Conservation (phyloP, 2,888 invertebrate species). For the Tachystola acroxantha region DNA sequence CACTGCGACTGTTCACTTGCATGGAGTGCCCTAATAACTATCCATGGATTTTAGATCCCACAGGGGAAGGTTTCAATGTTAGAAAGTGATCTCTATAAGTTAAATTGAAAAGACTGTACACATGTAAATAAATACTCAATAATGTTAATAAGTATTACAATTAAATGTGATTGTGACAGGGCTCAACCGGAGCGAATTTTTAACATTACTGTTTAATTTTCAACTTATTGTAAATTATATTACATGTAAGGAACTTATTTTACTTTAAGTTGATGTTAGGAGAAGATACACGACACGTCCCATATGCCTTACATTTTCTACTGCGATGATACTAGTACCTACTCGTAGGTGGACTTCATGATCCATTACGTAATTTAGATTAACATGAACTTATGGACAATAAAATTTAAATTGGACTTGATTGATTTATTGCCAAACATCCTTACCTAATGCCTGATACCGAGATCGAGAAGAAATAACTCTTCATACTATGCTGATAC, state of each 20-base stretch:
- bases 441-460: background rate
- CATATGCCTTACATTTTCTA: slow-evolving; percentile 25
- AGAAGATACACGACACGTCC: slow-evolving; percentile 15
- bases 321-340: slow-evolving; percentile 30
- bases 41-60: slow-evolving; percentile 96
- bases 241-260: slow-evolving; percentile 5
- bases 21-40: slow-evolving; percentile 98
- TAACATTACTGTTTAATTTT: slow-evolving; percentile 10
- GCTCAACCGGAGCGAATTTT: slow-evolving; percentile 21
- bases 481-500: no score
- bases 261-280: slow-evolving; percentile 23
- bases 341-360: slow-evolving; percentile 31
- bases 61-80: slow-evolving; percentile 94
- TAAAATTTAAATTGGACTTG: slow-evolving; percentile 27
- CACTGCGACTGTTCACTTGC: slow-evolving; percentile 94
- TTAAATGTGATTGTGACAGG: background rate
- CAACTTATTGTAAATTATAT: slow-evolving; percentile 5
- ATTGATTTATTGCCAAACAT: background rate
- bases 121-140: slow-evolving; percentile 77
- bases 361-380: slow-evolving; percentile 37
- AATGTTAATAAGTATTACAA: slow-evolving; percentile 59
- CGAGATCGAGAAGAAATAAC: no score
- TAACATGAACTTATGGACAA: slow-evolving; percentile 28
- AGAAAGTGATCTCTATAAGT: slow-evolving; percentile 82
- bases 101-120: slow-evolving; percentile 73